phyloP scores from a whole-genome alignment of 2,888 invertebrate species.

The Tetrapedia diversipes region DNA sequence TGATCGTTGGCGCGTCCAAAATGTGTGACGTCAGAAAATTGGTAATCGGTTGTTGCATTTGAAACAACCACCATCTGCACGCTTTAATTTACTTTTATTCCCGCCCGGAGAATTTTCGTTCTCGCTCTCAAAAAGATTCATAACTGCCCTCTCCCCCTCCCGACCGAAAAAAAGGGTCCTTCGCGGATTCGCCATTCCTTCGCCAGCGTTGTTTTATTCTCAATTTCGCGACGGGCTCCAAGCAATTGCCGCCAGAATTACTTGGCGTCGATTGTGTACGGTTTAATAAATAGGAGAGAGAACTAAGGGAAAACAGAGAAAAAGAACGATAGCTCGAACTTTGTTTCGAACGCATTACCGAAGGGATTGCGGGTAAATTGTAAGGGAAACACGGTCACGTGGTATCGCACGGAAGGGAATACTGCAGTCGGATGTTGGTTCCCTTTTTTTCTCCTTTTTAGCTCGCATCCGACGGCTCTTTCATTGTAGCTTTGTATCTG shows the following conservation, averaged over 20 bases:
- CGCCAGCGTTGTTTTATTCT: constrained; percentile 60
- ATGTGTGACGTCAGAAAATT: constrained; percentile 52
- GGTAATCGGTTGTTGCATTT: constrained; percentile 78
- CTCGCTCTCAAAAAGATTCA: constrained; percentile 61
- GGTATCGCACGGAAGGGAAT: constrained; percentile 5
- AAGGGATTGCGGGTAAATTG: constrained; percentile 36
- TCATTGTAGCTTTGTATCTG: constrained; percentile 7
- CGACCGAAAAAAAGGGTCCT: constrained; percentile 45
- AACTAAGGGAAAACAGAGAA: neutral
- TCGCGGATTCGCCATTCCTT: constrained; percentile 20
- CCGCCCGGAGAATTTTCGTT: constrained; percentile 73
- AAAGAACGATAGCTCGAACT: constrained; percentile 5
- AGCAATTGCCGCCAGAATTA: constrained; percentile 36
- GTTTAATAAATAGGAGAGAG: constrained; percentile 41
- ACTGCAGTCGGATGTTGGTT: constrained; percentile 7
- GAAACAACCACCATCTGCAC: constrained; percentile 70
- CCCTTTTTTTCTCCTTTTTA: constrained; percentile 22
- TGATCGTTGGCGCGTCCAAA: constrained; percentile 56
- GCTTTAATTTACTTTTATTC: constrained; percentile 79
- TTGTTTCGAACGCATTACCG: constrained; percentile 35
- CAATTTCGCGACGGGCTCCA: constrained; percentile 46
- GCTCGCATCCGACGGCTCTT: constrained; percentile 24
- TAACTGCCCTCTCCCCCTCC: constrained; percentile 57
- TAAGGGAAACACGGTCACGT: constrained; percentile 19
- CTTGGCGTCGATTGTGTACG: constrained; percentile 13